Conservation (phyloP, 1,140 invertebrate genomes). For the Magallana gigas region DNA sequence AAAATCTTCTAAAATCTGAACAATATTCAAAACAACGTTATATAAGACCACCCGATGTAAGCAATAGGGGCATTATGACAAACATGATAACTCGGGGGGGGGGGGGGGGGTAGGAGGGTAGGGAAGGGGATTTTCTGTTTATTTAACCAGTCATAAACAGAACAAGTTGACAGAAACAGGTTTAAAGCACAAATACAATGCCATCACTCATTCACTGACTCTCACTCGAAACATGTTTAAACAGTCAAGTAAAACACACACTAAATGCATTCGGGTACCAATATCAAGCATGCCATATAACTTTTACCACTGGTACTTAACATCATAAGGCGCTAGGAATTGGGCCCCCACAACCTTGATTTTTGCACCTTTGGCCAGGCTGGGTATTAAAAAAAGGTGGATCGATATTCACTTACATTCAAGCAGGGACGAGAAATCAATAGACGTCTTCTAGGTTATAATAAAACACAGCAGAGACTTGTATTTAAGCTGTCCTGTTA, state of each 20-base stretch:
- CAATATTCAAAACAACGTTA: neutral
- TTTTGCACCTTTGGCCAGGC: slow-evolving; percentile 11
- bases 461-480: neutral
- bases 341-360: slow-evolving; percentile 10
- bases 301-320: neutral
- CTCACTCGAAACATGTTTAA: neutral
- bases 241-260: slow-evolving; percentile 2
- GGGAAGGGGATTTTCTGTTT: no score
- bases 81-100: neutral
- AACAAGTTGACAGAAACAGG: neutral
- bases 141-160: neutral
- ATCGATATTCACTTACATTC: slow-evolving; percentile 12
- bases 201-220: neutral
- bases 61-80: neutral
- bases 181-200: neutral
- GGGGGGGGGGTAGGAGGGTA: no score
- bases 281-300: slow-evolving; percentile 27
- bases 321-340: slow-evolving; percentile 5
- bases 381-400: neutral
- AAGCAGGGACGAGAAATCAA: slow-evolving; percentile 1
- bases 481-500: neutral
- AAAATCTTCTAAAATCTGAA: neutral
- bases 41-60: neutral
- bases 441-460: neutral
- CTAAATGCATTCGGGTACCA: slow-evolving; percentile 27